A percentile compares a stretch with the other conserved stretches of the same genome.
phyloP scores from a whole-genome alignment of 2,797 vertebrate species.

The Thunnus albacares region DNA sequence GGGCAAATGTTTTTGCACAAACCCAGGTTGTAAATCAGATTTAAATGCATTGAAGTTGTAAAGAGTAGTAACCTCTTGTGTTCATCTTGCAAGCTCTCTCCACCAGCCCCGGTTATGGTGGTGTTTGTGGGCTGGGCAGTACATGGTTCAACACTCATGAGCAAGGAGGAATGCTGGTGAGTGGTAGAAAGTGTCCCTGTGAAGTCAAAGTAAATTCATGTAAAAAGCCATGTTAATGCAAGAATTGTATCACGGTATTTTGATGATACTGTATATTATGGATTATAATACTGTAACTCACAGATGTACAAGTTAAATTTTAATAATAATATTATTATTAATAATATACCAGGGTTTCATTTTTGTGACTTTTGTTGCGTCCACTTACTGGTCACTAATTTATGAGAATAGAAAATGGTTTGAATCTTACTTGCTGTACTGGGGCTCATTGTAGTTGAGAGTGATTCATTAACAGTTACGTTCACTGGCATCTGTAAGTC shows the following conservation, averaged over 20 bases:
- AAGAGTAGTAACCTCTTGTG: slow-evolving; percentile 18
- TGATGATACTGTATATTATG: background rate
- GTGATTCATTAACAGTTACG: slow-evolving; percentile 27
- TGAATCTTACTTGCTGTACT: slow-evolving; percentile 35
- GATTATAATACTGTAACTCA: background rate
- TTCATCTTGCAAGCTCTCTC: slow-evolving; percentile 8
- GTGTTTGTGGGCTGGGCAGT: background rate
- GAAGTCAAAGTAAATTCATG: background rate
- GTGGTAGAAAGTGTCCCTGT: background rate
- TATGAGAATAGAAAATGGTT: background rate
- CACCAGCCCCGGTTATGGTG: background rate
- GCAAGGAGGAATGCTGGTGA: background rate
- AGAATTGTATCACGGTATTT: background rate
- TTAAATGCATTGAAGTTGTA: background rate
- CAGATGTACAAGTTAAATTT: background rate
- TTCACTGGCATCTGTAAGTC: slow-evolving; percentile 43
- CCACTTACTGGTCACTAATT: background rate
- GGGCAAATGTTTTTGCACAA: background rate
- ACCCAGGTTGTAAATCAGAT: background rate
- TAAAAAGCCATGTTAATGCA: background rate
- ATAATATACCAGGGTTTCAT: background rate
- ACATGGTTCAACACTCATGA: background rate
- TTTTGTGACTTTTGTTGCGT: background rate
- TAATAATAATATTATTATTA: too few relatives aligned
- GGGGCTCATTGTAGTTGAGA: background rate